Evolutionary conservation across 1,140 invertebrate genomes (phyloP).

Genomic region (Meloidogyne chitwoodi): DNA sequence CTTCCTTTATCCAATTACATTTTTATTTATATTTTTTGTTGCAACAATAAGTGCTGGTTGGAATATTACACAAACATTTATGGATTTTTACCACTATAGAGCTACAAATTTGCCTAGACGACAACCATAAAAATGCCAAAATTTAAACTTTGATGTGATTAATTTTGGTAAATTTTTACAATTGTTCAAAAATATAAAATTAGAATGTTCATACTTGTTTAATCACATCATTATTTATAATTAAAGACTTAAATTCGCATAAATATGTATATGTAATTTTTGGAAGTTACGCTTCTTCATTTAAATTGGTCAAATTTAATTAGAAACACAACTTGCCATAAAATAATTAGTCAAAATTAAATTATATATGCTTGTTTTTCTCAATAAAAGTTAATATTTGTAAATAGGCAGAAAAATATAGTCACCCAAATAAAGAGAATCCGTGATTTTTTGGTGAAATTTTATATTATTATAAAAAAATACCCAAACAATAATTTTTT

Average conservation of each 20-base stretch:
- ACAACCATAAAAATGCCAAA: neutral
- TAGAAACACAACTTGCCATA: neutral
- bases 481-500: neutral
- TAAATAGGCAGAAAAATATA: too few relatives aligned
- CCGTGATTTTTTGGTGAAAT: too few relatives aligned
- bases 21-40: slow-evolving; percentile 75
- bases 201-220: neutral
- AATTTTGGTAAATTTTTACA: neutral
- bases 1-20: slow-evolving; percentile 79
- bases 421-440: too few relatives aligned
- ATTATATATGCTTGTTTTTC: neutral
- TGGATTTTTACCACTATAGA: slow-evolving; percentile 72
- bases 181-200: neutral
- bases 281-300: neutral
- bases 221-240: neutral
- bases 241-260: neutral
- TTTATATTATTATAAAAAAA: neutral
- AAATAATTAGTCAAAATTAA: neutral
- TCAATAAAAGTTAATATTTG: neutral
- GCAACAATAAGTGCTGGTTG: slow-evolving; percentile 68
- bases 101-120: slow-evolving; percentile 22
- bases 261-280: neutral
- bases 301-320: neutral
- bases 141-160: neutral
- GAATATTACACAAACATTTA: slow-evolving; percentile 71